Conservation (phyloP, 2,797 vertebrate species). For the Octomys mimax region DNA sequence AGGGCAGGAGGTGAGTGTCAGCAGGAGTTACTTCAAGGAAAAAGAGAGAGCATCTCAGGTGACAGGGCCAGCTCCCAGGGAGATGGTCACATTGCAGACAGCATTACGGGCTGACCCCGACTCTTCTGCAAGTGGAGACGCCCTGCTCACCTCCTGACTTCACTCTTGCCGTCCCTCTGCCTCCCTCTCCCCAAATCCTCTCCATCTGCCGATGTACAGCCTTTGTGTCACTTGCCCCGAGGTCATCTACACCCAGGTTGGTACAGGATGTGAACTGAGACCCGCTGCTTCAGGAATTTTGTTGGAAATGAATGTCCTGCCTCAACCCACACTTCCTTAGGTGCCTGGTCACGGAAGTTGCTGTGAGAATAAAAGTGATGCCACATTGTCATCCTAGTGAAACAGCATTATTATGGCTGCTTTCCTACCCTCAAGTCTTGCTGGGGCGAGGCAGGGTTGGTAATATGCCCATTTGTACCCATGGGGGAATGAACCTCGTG, state of each 20-base stretch:
- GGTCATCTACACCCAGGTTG: neutral
- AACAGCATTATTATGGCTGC: neutral
- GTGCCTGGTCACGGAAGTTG: neutral
- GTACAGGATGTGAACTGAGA: neutral
- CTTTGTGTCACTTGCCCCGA: neutral
- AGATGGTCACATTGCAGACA: neutral
- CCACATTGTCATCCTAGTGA: neutral
- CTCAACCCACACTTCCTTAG: neutral
- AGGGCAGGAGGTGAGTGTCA: neutral
- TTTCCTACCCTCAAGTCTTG: neutral
- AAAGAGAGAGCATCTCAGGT: fast-evolving
- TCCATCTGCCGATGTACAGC: neutral
- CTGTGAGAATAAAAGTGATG: neutral
- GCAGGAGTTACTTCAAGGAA: neutral
- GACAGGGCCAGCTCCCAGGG: neutral
- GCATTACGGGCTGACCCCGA: fast-evolving
- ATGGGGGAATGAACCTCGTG: neutral
- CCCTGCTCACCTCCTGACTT: neutral
- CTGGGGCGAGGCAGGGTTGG: neutral
- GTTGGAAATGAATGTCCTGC: neutral
- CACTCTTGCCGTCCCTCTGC: too few species aligned
- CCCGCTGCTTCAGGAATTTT: neutral
- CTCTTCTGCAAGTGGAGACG: neutral
- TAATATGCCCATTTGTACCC: neutral
- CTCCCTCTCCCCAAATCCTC: neutral